Evolutionary conservation across 2,113 vertebrate genomes (phyloP).

Genomic region (Octodon degus): DNA sequence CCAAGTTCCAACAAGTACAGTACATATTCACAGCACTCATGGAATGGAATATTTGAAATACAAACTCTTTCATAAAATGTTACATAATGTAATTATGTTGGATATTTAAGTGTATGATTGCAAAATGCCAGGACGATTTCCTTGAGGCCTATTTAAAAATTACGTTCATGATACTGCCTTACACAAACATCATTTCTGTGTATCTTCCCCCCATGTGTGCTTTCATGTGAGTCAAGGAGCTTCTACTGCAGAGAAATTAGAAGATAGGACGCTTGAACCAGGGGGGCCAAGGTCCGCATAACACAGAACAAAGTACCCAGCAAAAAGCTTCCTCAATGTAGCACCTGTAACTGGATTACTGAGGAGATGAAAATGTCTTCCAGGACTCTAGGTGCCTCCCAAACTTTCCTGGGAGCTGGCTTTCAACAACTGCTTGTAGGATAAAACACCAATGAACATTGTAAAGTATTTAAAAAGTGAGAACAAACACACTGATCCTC

Average conservation of each 20-base stretch:
- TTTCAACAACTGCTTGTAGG: not conserved
- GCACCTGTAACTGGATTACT: not conserved
- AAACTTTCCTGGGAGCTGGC: not conserved
- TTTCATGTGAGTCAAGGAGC: slow-evolving; percentile 25
- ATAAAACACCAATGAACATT: not conserved
- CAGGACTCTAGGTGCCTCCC: not conserved
- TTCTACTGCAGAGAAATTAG: not conserved
- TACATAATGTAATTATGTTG: slow-evolving; percentile 11
- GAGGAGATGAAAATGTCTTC: not conserved
- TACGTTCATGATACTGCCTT: not conserved
- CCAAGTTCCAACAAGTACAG: slow-evolving; percentile 9
- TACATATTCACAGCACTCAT: not conserved
- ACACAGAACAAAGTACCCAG: not conserved
- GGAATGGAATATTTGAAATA: slow-evolving; percentile 49
- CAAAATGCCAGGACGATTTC: slow-evolving; percentile 50
- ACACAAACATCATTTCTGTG: not conserved
- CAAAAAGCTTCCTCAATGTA: not conserved
- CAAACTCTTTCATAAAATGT: slow-evolving; percentile 41
- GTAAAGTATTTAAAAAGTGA: not conserved
- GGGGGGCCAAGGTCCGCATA: not conserved
- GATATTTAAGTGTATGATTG: not conserved
- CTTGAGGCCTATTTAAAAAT: not conserved
- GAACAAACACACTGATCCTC: not conserved
- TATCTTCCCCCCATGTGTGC: not conserved
- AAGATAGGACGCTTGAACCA: not conserved